Evolutionary conservation across 2,888 invertebrate species (phyloP), one percentile per base, ranked within the genome.

Genomic region (Melinaea marsaeus): DNA sequence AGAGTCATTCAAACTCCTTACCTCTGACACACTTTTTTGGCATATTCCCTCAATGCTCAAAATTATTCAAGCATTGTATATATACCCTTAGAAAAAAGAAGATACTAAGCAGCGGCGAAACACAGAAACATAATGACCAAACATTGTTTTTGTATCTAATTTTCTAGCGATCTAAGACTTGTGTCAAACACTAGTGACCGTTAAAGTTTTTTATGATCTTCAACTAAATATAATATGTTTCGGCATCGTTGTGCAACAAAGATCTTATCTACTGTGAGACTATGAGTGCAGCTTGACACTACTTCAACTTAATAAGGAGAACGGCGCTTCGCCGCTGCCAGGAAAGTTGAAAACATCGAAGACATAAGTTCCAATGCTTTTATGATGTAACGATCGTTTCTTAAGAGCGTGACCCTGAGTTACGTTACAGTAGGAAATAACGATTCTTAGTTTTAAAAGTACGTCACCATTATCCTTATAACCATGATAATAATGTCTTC

Each of bases 221-320:
- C 60, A 61, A 66, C 60, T 57, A 63, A 63, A 69, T 67, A 58
- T 60, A 63, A 70, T 69, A 64, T 69, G 64, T 60, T 60, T 54
- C 60, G 55, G 66, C 67, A 60, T 51, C 65, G 73, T 76, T 74
- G 75, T 75, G 71, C 75, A 75, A 78, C 77, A 74, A 76, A 80
- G 80, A 81, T 84, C 79, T 83, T 81, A 75, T 80, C 79, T 72
- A 71, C 76, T 79, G 81, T 76, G 82, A 81, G 85, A 86, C 79
- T 80, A 70, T 75, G 77, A 88, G 87, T 72, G 76, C 67, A 71
- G 72, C 88, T 88, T 85, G 86, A 85, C 83, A 82, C 81, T 72
- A 73, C 86, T 87, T 71, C 76, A 83, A 77, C 75, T 84, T 86
- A 87, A 87, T 85, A 88, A 88, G 85, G 75, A 77, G 78, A 79